These are phyloP conservation scores for Chelmon rostratus DNA, from an alignment of 2,797 vertebrate species.

Conservation along the genomic window DNA sequence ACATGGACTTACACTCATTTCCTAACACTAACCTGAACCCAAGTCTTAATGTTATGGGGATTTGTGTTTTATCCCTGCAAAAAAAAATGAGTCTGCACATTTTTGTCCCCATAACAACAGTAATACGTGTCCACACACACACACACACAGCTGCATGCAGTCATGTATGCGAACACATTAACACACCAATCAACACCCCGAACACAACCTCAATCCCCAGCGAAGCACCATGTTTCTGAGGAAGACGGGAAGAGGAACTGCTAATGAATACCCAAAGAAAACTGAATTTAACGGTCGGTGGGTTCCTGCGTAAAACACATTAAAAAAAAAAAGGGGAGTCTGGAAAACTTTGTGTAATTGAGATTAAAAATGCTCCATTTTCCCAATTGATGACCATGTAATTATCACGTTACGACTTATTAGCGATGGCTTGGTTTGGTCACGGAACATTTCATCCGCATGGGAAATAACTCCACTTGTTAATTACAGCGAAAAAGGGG, in stretches of 20 bases:
- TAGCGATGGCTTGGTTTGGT: conserved; percentile 61
- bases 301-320: conserved; percentile 3
- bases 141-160: conserved; percentile 8
- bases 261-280: conserved; percentile 60
- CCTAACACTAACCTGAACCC: too few relatives aligned
- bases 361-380: conserved; percentile 73
- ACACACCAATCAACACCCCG: conserved; percentile 26
- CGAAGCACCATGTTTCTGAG: conserved; percentile 40
- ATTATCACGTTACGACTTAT: conserved; percentile 65
- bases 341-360: conserved; percentile 62
- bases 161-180: background rate
- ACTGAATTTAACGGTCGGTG: conserved; percentile 46
- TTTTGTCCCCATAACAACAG: too few relatives aligned
- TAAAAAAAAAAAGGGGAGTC: conserved; percentile 18
- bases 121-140: background rate
- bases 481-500: conserved; percentile 61
- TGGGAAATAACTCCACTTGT: conserved; percentile 62
- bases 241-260: conserved; percentile 25
- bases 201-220: conserved; percentile 10
- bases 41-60: too few relatives aligned
- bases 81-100: too few relatives aligned
- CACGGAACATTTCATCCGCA: conserved; percentile 66
- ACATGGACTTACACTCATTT: too few relatives aligned
- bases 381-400: conserved; percentile 70
- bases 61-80: too few relatives aligned